A percentile compares a stretch with the other conserved stretches of the same genome.
Evolutionary conservation across 2,113 vertebrate genomes (phyloP).

Genomic region (Daphoenositta chrysoptera): DNA sequence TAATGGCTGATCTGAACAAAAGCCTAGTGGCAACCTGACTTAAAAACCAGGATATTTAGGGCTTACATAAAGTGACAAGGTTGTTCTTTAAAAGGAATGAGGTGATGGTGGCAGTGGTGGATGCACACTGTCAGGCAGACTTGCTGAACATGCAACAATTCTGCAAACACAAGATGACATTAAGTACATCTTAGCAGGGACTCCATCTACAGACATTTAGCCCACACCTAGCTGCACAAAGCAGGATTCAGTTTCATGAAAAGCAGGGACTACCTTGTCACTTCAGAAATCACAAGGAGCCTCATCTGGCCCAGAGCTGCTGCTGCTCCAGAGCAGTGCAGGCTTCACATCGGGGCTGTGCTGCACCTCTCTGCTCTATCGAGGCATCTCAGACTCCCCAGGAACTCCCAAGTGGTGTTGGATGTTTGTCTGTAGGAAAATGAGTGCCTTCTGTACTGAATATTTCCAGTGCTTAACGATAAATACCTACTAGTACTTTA

Average conservation of each 20-base stretch:
- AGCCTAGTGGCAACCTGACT: not conserved
- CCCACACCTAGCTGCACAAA: not conserved
- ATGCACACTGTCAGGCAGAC: not conserved
- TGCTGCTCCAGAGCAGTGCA: not conserved
- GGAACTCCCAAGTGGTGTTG: not conserved
- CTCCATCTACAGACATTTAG: not conserved
- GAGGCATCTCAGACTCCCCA: not conserved
- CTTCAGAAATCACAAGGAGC: not conserved
- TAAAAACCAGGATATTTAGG: not conserved
- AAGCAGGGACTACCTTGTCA: not conserved
- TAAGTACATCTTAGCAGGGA: not conserved
- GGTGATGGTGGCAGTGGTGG: not conserved
- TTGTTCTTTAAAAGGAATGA: not conserved
- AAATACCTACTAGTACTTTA: not conserved
- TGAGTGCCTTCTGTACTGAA: not conserved
- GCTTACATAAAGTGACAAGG: not conserved
- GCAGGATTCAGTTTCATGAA: not conserved
- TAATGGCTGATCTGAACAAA: not conserved
- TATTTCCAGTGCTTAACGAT: not conserved
- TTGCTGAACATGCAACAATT: not conserved
- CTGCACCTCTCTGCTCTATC: not conserved
- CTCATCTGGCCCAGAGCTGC: not conserved
- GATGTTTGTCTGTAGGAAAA: not conserved
- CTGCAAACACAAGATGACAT: not conserved
- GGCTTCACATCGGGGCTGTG: fast-evolving